Evolutionary conservation across 2,113 vertebrate genomes (phyloP), one percentile per base, ranked within the genome.

Genomic region (Nipponia nippon): DNA sequence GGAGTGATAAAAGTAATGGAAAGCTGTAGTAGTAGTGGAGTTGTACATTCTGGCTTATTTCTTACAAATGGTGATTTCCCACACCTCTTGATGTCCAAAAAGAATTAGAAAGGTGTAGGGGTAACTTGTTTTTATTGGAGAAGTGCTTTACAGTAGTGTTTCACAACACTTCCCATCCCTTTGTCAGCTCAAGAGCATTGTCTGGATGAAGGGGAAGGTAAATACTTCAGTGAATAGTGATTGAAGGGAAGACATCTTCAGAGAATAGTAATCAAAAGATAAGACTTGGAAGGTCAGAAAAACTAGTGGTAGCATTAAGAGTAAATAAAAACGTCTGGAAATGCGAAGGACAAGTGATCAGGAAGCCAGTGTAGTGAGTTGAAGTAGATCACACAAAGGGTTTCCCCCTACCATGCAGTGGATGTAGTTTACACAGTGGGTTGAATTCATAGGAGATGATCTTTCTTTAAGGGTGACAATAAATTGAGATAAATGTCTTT

Each of bases 81-180:
- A 30, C 16, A 13, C 65, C n/a, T 87, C 0, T 0, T 56, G n/a
- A 29, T 69, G 30, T 55, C 17, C 65, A 47, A 7, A 21, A 78
- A 38, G 29, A 61, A 8, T 73, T 53, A 16, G 18, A 76, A 78
- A 69, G 58, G 12, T 44, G 16, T 52, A 29, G 23, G 38, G 23
- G 13, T 62, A 47, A n/a, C 21, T 61, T 50, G 36, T 44, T 20
- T 66, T 55, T 62, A 20, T 16, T 67, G 21, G 44, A 70, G 44
- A 40, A 82, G 42, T 62, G 30, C 29, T 62, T 56, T 50, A 16
- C 32, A 46, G 1, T 11, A 38, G 32, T 50, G 4, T 44, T 69
- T 61, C 66, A 22, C 27, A 40, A 10, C 26, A 9, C 18, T 52
- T 32, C 8, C 16, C 10, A 78, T 55, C 25, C 29, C 34, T 75